Conservation (phyloP, 2,888 invertebrate species). For the Scrobipalpa costella region DNA sequence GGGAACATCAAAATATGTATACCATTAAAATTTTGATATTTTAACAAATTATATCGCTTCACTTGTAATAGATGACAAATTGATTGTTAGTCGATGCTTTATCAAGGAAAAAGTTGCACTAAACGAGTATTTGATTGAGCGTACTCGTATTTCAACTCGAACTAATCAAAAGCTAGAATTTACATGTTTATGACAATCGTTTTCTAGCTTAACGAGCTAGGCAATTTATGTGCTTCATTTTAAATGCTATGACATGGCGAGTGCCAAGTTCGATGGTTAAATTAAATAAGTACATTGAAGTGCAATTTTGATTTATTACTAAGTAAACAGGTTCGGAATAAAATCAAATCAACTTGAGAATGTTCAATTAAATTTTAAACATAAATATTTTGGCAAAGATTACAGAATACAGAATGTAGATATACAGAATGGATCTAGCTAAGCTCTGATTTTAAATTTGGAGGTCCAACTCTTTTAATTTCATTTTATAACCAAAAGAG, state of each 20-base stretch:
- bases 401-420: too few species aligned
- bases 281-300: neutral
- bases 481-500: too few species aligned
- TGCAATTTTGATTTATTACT: neutral
- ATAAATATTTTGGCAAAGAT: too few species aligned
- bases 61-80: neutral
- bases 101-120: neutral
- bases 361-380: neutral
- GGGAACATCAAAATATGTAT: too few species aligned
- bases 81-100: neutral
- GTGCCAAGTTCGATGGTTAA: neutral
- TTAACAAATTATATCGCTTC: neutral
- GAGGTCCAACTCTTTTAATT: too few species aligned
- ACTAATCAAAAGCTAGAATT: constrained; percentile 7
- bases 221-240: constrained; percentile 2
- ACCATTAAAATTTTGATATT: neutral
- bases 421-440: too few species aligned
- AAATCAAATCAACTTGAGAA: neutral
- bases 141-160: neutral
- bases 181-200: neutral
- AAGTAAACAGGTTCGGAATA: neutral
- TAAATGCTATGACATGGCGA: neutral
- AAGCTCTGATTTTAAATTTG: too few species aligned
- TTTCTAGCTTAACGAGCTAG: neutral
- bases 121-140: constrained; percentile 4